phyloP scores from a whole-genome alignment of 2,797 vertebrate species.

The Enteromius argenteus region DNA sequence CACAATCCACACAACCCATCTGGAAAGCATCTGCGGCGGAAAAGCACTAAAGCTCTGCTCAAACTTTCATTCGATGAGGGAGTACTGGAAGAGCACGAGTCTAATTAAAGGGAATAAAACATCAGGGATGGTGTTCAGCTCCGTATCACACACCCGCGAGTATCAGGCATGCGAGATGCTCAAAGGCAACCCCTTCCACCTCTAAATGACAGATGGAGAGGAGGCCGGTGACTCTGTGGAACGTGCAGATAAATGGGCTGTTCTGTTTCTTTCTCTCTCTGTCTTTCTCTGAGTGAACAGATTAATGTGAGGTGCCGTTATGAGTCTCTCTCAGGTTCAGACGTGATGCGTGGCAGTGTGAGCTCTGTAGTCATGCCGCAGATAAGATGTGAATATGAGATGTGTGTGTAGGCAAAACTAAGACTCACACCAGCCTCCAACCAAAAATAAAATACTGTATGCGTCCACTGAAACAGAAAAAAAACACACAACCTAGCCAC shows the following conservation, averaged over 20 bases:
- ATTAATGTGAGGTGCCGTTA: slow-evolving; percentile 24
- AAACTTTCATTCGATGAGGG: slow-evolving; percentile 38
- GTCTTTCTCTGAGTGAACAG: slow-evolving; percentile 14
- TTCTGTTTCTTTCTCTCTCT: slow-evolving; percentile 5
- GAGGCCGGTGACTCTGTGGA: slow-evolving; percentile 21
- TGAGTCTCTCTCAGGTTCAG: slow-evolving; percentile 22
- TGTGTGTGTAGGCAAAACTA: slow-evolving; percentile 20
- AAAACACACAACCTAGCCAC: background rate
- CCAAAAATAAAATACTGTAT: background rate
- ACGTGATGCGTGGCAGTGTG: slow-evolving; percentile 35
- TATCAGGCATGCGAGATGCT: background rate
- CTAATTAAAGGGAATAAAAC: slow-evolving; percentile 56
- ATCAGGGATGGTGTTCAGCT: slow-evolving; percentile 33
- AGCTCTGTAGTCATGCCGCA: slow-evolving; percentile 28
- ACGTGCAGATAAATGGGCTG: slow-evolving; percentile 26
- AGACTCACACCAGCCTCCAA: background rate
- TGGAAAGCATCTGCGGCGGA: slow-evolving; percentile 14
- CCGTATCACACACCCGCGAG: background rate
- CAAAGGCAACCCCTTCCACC: slow-evolving; percentile 3
- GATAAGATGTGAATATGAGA: slow-evolving; percentile 18
- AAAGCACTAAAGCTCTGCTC: slow-evolving; percentile 32
- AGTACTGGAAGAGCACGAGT: slow-evolving; percentile 24
- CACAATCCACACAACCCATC: slow-evolving; percentile 56
- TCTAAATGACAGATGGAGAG: slow-evolving; percentile 23
- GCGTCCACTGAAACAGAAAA: background rate